phyloP scores from a whole-genome alignment of 2,888 invertebrate genomes.

The Lasioglossum oenotherae region DNA sequence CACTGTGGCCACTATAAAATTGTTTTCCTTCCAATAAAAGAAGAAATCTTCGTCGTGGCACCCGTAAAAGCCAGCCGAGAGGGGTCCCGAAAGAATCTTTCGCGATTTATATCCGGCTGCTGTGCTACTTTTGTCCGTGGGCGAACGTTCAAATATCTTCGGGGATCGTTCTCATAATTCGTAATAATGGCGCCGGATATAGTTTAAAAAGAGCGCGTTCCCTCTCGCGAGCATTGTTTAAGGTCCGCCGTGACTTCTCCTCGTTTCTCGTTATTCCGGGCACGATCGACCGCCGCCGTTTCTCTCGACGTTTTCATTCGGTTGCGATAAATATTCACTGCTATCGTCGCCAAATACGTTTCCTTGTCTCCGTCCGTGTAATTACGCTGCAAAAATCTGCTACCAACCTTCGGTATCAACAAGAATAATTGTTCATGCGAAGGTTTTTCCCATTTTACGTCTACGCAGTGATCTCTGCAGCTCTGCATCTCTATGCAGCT shows the following conservation, averaged over 20 bases:
- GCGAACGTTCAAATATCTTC: constrained; percentile 53
- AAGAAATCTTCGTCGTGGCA: constrained; percentile 49
- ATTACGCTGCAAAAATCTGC: not conserved
- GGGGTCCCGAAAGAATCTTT: constrained; percentile 51
- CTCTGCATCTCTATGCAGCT: too few relatives aligned
- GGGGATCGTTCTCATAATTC: constrained; percentile 51
- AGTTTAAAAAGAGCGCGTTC: constrained; percentile 47
- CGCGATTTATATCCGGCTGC: constrained; percentile 58
- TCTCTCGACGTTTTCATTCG: not conserved
- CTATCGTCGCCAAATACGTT: constrained; percentile 6
- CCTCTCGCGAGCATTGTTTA: constrained; percentile 36
- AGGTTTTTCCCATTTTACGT: not conserved
- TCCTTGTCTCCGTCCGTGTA: not conserved
- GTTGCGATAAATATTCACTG: constrained; percentile 3
- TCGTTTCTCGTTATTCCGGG: not conserved
- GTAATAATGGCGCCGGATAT: constrained; percentile 43
- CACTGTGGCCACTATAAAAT: constrained; percentile 55
- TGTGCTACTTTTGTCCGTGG: constrained; percentile 48
- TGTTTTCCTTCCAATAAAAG: constrained; percentile 58
- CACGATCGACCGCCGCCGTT: not conserved
- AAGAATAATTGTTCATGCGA: not conserved
- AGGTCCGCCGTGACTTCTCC: constrained; percentile 13
- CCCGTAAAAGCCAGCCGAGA: constrained; percentile 53
- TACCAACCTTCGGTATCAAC: not conserved
- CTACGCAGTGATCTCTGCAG: too few relatives aligned